Evolutionary conservation across 2,113 vertebrate genomes (phyloP).

Genomic region (Oreochromis aureus): DNA sequence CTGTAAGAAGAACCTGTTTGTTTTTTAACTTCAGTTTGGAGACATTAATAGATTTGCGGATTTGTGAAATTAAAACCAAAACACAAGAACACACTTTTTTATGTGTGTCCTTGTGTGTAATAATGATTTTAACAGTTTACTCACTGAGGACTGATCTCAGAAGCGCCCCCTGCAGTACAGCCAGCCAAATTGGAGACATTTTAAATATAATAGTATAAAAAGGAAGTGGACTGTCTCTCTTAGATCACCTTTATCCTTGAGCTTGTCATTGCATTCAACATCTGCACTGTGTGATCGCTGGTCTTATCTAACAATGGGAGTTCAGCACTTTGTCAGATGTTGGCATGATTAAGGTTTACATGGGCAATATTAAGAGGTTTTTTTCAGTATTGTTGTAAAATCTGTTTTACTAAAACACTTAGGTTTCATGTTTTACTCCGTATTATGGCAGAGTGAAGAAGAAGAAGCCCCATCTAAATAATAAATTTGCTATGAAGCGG

Average conservation of each 20-base stretch:
- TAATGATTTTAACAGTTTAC: not conserved
- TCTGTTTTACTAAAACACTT: not conserved
- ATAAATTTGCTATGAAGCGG: slow-evolving; percentile 5
- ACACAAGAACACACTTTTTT: not conserved
- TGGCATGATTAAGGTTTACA: not conserved
- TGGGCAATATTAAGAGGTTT: not conserved
- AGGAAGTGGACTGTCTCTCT: not conserved
- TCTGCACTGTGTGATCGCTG: not conserved
- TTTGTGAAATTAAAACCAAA: not conserved
- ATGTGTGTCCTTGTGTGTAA: not conserved
- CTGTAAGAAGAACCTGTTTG: not conserved
- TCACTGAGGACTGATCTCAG: not conserved
- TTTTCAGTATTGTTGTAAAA: not conserved
- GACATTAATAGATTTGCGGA: not conserved
- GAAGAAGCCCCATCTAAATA: not conserved
- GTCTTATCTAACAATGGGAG: not conserved
- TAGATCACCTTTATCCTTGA: not conserved
- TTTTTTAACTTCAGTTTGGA: not conserved
- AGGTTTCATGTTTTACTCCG: not conserved
- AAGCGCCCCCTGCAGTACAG: not conserved
- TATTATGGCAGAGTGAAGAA: not conserved
- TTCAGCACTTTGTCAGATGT: not conserved
- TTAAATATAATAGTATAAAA: not conserved
- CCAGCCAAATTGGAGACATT: not conserved
- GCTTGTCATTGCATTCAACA: not conserved